A percentile compares a stretch with the other conserved stretches of the same genome.
Evolutionary conservation across 2,113 vertebrate genomes (phyloP).

Genomic region (Seriola dumerili): DNA sequence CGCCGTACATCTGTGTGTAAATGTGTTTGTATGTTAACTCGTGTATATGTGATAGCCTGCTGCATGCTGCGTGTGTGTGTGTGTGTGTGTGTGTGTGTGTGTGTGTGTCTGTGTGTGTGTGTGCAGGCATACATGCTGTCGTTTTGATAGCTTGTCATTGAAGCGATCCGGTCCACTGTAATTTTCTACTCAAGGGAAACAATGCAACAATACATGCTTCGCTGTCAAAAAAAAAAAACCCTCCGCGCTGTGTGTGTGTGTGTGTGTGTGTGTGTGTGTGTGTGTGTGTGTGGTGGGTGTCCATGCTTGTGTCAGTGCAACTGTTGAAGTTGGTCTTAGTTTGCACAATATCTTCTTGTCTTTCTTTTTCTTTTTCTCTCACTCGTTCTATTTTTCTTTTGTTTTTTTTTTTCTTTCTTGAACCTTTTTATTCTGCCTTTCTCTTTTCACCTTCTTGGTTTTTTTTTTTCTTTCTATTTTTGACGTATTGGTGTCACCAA

Average conservation of each 20-base stretch:
- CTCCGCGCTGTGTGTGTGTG: conserved; percentile 10
- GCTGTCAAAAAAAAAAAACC: conserved; percentile 66
- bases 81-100: conserved; percentile 43
- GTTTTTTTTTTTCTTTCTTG: background rate
- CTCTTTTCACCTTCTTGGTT: conserved; percentile 8
- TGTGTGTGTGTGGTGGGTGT: conserved; percentile 45
- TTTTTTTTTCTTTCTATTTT: conserved; percentile 4
- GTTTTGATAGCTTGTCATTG: conserved; percentile 78
- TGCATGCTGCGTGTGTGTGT: conserved; percentile 9
- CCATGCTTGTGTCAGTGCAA: conserved; percentile 31
- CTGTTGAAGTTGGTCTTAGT: conserved; percentile 53
- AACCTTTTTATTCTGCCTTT: background rate
- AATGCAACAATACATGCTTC: conserved; percentile 75
- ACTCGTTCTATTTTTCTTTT: conserved; percentile 24
- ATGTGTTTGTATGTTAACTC: conserved; percentile 54
- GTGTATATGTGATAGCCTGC: conserved; percentile 37
- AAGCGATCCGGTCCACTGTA: conserved; percentile 76
- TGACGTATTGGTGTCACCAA: conserved; percentile 74
- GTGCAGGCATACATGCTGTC: conserved; percentile 57
- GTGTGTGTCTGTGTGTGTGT: conserved; percentile 43
- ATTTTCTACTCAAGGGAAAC: conserved; percentile 82
- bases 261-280: conserved; percentile 50
- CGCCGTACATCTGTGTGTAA: background rate
- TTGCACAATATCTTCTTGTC: conserved; percentile 36
- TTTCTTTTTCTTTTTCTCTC: conserved; percentile 11